Evolutionary conservation across 2,888 invertebrate genomes (phyloP), one percentile per base, ranked within the genome.

Genomic region (Gymnocheta viridis): DNA sequence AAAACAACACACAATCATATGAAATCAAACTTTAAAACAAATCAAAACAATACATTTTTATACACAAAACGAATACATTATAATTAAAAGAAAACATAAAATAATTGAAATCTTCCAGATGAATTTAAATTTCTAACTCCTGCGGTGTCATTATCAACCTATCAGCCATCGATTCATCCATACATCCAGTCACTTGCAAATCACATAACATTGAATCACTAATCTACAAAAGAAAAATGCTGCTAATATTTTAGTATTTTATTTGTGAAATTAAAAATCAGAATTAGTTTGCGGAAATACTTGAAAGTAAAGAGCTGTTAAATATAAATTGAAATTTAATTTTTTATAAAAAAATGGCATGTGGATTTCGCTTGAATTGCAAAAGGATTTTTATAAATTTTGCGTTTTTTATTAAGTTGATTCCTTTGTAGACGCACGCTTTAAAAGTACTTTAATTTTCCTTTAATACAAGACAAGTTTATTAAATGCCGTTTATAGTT

Each of bases 341-440:
- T 69, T 69, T 76, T 74, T 17, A 58, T 29, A 69, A 24, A 12
- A 4, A 74, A 88, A 86, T 87, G 88, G 90, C 89, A 89, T 89
- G 89, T 87, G 88, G 88, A 89, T 88, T 89, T 88, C 88, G 89
- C 89, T 89, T 89, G 85, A 81, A 85, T 82, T 87, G 87, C 87
- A 89, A 88, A 66, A 77, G 69, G 51, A 79, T 74, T 82, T 82
- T 73, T 73, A 47, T 60, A 14, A 32, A 35, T 60, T 82, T 81
- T 69, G 10, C 10, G 5, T 79, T 73, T 72, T 49, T 56, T 54
- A 38, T 77, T 82, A 66, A 76, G 62, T 44, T 27, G 60, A 32
- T 81, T 74, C 60, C 60, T 67, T 54, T 80, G 86, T 89, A 88
- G 87, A 86, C 85, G 90, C 90, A 90, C 89, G 89, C 89, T 87